Base-by-base conservation (phyloP, 2,888 invertebrate species). In the Lutraria lutraria region DNA sequence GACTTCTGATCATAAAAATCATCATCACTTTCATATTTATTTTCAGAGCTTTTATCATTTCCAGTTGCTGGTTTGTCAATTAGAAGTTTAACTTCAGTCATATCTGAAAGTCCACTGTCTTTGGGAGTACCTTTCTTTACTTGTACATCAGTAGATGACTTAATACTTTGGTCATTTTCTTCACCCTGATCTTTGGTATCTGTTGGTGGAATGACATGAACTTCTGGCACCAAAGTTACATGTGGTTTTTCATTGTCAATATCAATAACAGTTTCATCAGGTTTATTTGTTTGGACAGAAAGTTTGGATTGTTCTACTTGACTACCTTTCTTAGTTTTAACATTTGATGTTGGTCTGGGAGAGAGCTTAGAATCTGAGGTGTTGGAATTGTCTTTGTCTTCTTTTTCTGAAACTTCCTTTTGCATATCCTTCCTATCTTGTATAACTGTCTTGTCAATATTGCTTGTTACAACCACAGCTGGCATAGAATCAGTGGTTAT, bases 201-300 rank as follows among this genome's bases (percentile, higher is more conserved):
- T 16, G 34, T 15, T 31, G 76, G 76, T 34, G 76, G 76, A 19
- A 19, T 25, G 12, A 76, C 34, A 76, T 25, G 15, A 19, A 76
- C 34, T 15, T 76, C 76, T 16, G 76, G 76, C 34, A 76, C 34
- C 31, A 31, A 16, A 34, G 34, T 34, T 31, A 2, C 31, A 31
- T 76, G 16, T 4, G 76, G 0, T 29, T 4, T 56, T 19, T 85
- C 54, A 34, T 19, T 54, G 29, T 85, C 85, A 21, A 85, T 85
- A 29, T 85, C 76, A 52, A 85, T 85, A 21, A 85, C 79, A 21
- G 85, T 85, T 25, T 85, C 85, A 19, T 85, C 79, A 31, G 54
- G 52, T 34, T 76, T 54, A 15, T 81, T 53, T 25, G 25, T 54
- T 25, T 52, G 29, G 13, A 2, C 21, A 15, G 34, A 0, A n/a